Base-by-base conservation (phyloP, 2,113 vertebrate genomes). In the Scomber colias region DNA sequence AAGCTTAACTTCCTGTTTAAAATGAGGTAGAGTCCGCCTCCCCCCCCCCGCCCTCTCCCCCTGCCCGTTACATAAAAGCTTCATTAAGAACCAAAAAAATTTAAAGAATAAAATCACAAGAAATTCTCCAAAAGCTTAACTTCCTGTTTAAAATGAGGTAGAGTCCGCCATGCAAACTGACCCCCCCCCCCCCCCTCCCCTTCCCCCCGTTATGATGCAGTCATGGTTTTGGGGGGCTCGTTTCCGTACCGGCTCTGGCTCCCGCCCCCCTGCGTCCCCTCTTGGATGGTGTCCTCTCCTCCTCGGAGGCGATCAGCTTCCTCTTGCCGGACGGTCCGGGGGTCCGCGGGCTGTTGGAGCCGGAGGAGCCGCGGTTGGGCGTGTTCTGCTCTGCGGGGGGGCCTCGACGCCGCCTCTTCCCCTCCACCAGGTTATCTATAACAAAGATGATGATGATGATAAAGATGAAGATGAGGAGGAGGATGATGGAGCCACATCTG, bases 371-470 rank as follows among this genome's bases (percentile, higher is more conserved):
- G 10, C 92, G 93, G 54, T 71, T 93, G 3, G 97, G 96, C 3
- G 93, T 95, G 72, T 46, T 85, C 31, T 66, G 55, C 9, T 92
- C 95, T 14, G 82, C 93, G 2, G 92, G 17, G 77, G 94, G 95
- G 54, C 94, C 91, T 51, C 97, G 94, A 9, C 98, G 95, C 75
- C 96, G 96, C 83, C 98, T 94, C 87, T 99, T 99, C 63, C 98
- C 98, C 90, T 99, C 98, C 82, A 99, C 97, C 85, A 99, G 93
- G 90, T 99, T 99, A 88, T 99, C 98, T 99, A 14, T 3, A 49
- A 40, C 44, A 60, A 27, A 31, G 19, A 40, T 40, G 35, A 40
- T 9, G 35, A 27, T 49, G 19, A 40, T 40, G 35, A 40, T 27
- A 2, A 27, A 31, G 19, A 40, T 40, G 35, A 40, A 1, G 35